These are phyloP conservation scores for Arenicola marina DNA, from an alignment of 2,888 invertebrate genomes.

Conservation along the genomic window DNA sequence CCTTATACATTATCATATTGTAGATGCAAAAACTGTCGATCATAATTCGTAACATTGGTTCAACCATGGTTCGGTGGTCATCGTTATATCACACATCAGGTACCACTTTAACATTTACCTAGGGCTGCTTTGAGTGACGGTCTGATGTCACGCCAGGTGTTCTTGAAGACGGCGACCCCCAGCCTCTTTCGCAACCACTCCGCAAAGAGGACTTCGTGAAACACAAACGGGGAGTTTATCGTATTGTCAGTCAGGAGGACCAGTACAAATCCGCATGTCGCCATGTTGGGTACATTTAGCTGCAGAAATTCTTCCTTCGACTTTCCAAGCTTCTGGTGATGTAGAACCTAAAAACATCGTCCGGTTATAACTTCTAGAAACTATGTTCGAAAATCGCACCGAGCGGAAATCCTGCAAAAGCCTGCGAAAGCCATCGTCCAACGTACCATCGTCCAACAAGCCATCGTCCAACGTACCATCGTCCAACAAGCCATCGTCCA, in stretches of 20 bases:
- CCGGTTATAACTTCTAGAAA: too few relatives aligned
- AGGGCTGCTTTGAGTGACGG: constrained; percentile 53
- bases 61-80: too few relatives aligned
- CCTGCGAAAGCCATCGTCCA: too few relatives aligned
- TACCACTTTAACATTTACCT: constrained; percentile 39
- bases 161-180: constrained; percentile 55
- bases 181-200: constrained; percentile 59
- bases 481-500: too few relatives aligned
- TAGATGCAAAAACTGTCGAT: too few relatives aligned
- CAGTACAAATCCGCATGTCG: constrained; percentile 49
- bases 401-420: too few relatives aligned
- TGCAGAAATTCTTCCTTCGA: constrained; percentile 58
- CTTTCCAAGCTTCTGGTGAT: constrained; percentile 54
- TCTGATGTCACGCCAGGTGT: constrained; percentile 49
- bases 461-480: too few relatives aligned
- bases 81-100: background rate
- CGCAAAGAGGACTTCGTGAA: constrained; percentile 53
- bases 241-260: constrained; percentile 54
- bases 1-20: too few relatives aligned
- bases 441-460: too few relatives aligned
- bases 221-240: constrained; percentile 52
- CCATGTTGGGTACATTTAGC: constrained; percentile 53
- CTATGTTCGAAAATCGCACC: too few relatives aligned
- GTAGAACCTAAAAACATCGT: constrained; percentile 48
- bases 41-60: too few relatives aligned